Conservation (phyloP, 2,888 invertebrate species). For the Coecobrya sp. region DNA sequence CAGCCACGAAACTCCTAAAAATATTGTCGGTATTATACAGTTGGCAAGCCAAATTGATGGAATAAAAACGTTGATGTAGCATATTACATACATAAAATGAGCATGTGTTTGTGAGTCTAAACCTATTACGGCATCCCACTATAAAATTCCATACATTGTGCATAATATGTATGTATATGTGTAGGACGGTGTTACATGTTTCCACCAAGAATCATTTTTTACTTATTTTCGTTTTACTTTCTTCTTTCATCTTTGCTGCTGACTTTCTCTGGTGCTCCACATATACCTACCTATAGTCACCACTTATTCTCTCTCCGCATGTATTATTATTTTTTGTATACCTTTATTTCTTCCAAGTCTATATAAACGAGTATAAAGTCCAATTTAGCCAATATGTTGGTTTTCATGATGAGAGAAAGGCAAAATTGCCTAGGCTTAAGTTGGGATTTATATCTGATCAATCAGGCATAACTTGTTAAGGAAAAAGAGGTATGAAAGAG, state of each 20-base stretch:
- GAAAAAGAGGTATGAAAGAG: constrained; percentile 40
- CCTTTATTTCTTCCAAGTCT: neutral
- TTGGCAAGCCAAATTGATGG: constrained; percentile 60
- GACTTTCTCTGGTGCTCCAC: constrained; percentile 12
- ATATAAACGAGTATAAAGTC: constrained; percentile 50
- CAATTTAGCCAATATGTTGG: constrained; percentile 77
- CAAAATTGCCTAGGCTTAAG: constrained; percentile 77
- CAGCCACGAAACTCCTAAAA: neutral
- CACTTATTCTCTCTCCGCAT: neutral
- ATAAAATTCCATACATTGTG: neutral
- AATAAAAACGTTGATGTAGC: constrained; percentile 32
- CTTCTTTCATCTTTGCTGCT: constrained; percentile 65
- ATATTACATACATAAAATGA: neutral
- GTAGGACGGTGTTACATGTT: constrained; percentile 34
- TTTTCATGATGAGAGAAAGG: constrained; percentile 68
- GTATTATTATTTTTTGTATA: neutral
- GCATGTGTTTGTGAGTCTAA: neutral
- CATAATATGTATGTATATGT: neutral
- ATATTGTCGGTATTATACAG: constrained; percentile 49
- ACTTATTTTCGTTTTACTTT: constrained; percentile 61
- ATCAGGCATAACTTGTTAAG: constrained; percentile 79
- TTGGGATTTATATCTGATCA: constrained; percentile 82
- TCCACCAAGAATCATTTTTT: constrained; percentile 68
- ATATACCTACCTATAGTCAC: neutral
- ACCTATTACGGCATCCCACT: neutral